Evolutionary conservation across 2,113 vertebrate genomes (phyloP).

Genomic region (Ceyx melanurus): DNA sequence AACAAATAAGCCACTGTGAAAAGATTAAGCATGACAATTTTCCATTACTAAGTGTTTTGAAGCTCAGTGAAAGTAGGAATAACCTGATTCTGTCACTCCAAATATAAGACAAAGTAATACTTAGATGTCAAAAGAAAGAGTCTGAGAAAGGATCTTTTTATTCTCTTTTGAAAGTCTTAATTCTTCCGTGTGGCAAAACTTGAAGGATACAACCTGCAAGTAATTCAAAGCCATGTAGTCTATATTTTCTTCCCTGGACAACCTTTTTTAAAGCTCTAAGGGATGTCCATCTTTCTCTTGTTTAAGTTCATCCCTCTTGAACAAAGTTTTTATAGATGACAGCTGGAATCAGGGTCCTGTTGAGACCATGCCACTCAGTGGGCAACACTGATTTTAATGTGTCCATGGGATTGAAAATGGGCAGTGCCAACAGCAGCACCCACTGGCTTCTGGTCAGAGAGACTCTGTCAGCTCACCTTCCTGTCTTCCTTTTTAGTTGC

Average conservation of each 20-base stretch:
- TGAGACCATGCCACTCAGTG: not conserved
- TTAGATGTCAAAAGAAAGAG: not conserved
- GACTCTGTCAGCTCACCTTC: not conserved
- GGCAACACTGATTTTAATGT: not conserved
- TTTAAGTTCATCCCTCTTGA: not conserved
- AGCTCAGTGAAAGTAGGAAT: not conserved
- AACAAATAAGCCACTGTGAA: slow-evolving; percentile 18
- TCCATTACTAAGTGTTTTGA: not conserved
- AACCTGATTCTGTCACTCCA: not conserved
- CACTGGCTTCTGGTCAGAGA: not conserved
- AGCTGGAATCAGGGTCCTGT: not conserved
- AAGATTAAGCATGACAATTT: slow-evolving; percentile 16
- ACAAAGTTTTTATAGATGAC: not conserved
- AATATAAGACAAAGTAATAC: not conserved
- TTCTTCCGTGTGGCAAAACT: not conserved
- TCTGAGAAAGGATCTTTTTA: not conserved
- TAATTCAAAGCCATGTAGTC: not conserved
- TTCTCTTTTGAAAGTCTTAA: not conserved
- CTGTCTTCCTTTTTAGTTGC: slow-evolving; percentile 2
- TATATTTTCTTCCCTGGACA: not conserved
- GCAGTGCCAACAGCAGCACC: not conserved
- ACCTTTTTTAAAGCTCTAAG: not conserved
- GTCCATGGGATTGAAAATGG: not conserved
- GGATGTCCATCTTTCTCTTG: not conserved
- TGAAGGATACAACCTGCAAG: not conserved